Base-by-base conservation (phyloP, 2,113 vertebrate genomes). In the Microtus pennsylvanicus region DNA sequence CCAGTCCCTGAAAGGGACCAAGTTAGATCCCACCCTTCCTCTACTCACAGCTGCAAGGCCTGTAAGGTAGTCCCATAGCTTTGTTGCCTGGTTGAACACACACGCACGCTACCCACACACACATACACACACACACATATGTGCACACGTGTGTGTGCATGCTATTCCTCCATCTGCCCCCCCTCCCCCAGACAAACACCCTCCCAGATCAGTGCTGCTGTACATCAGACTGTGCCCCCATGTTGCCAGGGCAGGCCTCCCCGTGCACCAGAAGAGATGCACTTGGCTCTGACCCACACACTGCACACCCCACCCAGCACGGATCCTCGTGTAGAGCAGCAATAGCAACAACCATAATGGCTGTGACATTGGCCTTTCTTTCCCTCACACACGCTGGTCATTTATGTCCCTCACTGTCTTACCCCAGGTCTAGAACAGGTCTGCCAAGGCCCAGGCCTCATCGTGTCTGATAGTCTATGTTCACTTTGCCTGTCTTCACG, bases 331-430 rank as follows among this genome's bases (percentile, higher is more conserved):
- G 19, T 19, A 38, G 33, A 12, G 2, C 16, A 63, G 4, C 26
- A 24, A 3, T 1, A 2, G 22, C 33, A 61, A 13, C 3, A 17
- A 24, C 4, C 3, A 0, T 11, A 16, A 80, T 5, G 3, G 1
- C 67, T 19, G 42, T 30, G 35, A n/a, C n/a, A 24, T 45, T 33
- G 33, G 47, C 17, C 80, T 4, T 38, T 0, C 0, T 22, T 69
- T 80, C 58, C 70, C 5, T 0, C 7, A 38, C n/a, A 13, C 58
- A 58, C 58, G 8, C 14, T 3, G 26, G 9, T 2, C 0, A 9
- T 52, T 47, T 33, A 45, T 42, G 21, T 4, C 3, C 61, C 19
- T 12, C 1, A 82, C 14, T 13, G 7, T 70, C 65, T 77, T 47
- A 75, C 2, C n/a, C 28, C 47, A 19, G 33, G 24, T 67, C 75